Percentiles rank a stretch among this genome's conserved stretches.
These are phyloP conservation scores for Drosophila arizonae DNA, from an alignment of 1,140 invertebrate species.

Conservation along the genomic window DNA sequence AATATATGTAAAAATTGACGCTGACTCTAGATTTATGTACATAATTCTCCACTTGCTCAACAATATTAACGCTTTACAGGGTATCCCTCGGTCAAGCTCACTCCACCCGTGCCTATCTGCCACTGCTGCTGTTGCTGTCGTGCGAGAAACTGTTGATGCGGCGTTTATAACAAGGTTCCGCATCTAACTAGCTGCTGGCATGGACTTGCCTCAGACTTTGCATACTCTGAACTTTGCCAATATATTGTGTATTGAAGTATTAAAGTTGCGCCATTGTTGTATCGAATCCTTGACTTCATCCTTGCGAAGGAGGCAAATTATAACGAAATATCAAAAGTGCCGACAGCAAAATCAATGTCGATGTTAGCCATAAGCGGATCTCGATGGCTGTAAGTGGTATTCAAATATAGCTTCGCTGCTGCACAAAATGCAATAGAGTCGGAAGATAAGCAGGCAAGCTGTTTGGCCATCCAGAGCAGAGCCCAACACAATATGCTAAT, in stretches of 20 bases:
- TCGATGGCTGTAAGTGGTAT: background rate
- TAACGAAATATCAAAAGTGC: constrained; percentile 18
- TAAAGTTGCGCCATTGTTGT: constrained; percentile 33
- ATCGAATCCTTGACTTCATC: constrained; percentile 6
- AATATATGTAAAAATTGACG: too few species aligned
- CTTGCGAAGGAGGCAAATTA: background rate
- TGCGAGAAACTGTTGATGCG: constrained; percentile 4
- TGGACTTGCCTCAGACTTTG: constrained; percentile 55
- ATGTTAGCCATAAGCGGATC: constrained; percentile 13
- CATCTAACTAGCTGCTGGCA: constrained; percentile 29
- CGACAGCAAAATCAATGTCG: constrained; percentile 3
- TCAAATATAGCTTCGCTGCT: constrained; percentile 11
- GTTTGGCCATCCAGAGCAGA: background rate
- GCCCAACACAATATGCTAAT: background rate
- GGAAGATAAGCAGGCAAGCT: constrained; percentile 5
- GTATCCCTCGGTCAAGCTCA: background rate
- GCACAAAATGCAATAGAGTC: constrained; percentile 8
- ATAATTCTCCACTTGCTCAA: too few species aligned
- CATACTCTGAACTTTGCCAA: constrained; percentile 75
- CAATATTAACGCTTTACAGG: background rate
- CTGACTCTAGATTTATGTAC: too few species aligned
- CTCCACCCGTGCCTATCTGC: background rate
- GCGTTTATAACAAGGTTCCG: constrained; percentile 50
- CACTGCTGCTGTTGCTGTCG: background rate
- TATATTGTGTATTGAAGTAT: constrained; percentile 40